Percentiles rank a stretch among this genome's conserved stretches.
Conservation (phyloP, 1,140 invertebrate genomes). For the Glomeris maerens region DNA sequence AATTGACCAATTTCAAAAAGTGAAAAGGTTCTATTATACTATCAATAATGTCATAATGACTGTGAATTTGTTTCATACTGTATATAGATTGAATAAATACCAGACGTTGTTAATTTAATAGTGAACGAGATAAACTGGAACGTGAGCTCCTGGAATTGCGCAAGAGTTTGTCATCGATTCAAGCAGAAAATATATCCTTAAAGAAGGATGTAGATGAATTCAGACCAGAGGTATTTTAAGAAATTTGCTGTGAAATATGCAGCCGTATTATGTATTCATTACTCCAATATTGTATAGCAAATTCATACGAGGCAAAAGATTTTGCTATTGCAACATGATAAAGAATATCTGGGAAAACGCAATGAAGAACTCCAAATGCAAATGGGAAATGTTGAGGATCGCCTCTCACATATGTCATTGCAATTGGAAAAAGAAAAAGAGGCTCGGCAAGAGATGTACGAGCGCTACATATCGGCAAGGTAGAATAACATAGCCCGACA, state of each 20-base stretch:
- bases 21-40: neutral
- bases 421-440: constrained; percentile 29
- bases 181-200: constrained; percentile 23
- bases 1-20: no score
- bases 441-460: constrained; percentile 33
- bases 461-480: constrained; percentile 33
- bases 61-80: neutral
- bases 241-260: no score
- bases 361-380: constrained; percentile 25
- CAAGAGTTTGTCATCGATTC: constrained; percentile 22
- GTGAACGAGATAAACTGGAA: constrained; percentile 28
- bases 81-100: neutral
- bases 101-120: constrained; percentile 14
- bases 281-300: no score
- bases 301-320: constrained; percentile 30
- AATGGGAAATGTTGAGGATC: constrained; percentile 26
- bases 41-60: neutral
- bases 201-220: constrained; percentile 29
- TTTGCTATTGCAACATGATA: constrained; percentile 30
- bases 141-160: constrained; percentile 24
- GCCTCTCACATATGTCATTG: constrained; percentile 21
- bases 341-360: constrained; percentile 31
- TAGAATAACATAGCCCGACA: constrained; percentile 13
- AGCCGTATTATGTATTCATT: no score
- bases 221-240: no score